Evolutionary conservation across 1,140 invertebrate species (phyloP).

Genomic region (Drosophila micromelanica): DNA sequence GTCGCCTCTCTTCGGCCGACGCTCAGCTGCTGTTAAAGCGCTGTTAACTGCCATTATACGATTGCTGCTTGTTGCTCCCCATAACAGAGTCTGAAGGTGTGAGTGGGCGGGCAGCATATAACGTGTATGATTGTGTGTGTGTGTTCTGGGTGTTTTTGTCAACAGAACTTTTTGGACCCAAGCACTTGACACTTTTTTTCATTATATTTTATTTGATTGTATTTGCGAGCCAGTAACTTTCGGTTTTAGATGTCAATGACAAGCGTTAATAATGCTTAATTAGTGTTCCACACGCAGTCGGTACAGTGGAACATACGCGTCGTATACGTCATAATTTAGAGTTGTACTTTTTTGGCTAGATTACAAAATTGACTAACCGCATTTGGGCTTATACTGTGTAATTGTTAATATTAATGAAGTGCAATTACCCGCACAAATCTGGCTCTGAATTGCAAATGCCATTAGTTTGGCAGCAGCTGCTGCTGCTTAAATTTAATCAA

Average conservation of each 20-base stretch:
- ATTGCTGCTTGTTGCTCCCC: constrained; percentile 32
- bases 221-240: constrained; percentile 53
- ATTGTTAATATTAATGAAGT: constrained; percentile 62
- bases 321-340: constrained; percentile 38
- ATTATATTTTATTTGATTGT: constrained; percentile 65
- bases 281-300: constrained; percentile 20
- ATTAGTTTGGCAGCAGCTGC: constrained; percentile 20
- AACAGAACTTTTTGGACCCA: constrained; percentile 58
- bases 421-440: constrained; percentile 67
- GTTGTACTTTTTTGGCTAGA: not conserved
- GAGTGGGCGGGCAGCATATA: constrained; percentile 17
- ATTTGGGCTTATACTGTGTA: constrained; percentile 44
- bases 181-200: constrained; percentile 66
- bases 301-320: constrained; percentile 11
- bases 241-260: constrained; percentile 57
- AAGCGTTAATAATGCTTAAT: constrained; percentile 67
- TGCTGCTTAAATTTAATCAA: constrained; percentile 76
- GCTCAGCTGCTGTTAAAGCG: constrained; percentile 30
- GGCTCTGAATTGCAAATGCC: constrained; percentile 58
- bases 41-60: constrained; percentile 30
- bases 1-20: not conserved
- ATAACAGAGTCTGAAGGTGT: constrained; percentile 1
- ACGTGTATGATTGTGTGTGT: constrained; percentile 13
- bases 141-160: constrained; percentile 35
- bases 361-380: not conserved